Percentiles rank a stretch among this genome's conserved stretches.
Evolutionary conservation across 1,140 invertebrate species (phyloP).

Genomic region (Protaetia brevitarsis): DNA sequence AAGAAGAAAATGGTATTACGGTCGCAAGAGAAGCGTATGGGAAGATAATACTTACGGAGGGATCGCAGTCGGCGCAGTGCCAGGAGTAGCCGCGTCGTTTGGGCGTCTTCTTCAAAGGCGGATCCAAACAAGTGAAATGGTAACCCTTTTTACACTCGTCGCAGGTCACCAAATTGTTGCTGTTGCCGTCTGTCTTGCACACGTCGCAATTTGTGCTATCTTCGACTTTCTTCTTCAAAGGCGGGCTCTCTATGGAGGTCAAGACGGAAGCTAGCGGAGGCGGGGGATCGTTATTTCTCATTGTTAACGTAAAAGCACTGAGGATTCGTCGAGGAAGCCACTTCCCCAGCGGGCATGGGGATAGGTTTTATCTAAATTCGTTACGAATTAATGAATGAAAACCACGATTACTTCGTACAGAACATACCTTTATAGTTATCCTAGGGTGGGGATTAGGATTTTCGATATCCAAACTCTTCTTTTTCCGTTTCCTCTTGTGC

Average conservation of each 20-base stretch:
- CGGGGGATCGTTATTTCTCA: constrained; percentile 64
- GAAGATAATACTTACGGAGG: constrained; percentile 69
- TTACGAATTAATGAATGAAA: neutral
- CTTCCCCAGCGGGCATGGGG: constrained; percentile 69
- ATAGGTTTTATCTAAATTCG: constrained; percentile 72
- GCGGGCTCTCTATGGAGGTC: neutral
- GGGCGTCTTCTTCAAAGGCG: constrained; percentile 89
- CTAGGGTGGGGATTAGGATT: constrained; percentile 61
- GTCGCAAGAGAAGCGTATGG: neutral
- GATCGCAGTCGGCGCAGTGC: constrained; percentile 94
- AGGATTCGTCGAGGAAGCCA: constrained; percentile 57
- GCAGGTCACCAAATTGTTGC: constrained; percentile 60
- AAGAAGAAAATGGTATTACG: neutral
- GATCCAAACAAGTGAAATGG: constrained; percentile 89
- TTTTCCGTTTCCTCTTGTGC: constrained; percentile 68
- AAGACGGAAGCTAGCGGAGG: constrained; percentile 41
- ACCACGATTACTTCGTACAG: constrained; percentile 28
- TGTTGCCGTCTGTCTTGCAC: neutral
- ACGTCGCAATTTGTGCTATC: constrained; percentile 2
- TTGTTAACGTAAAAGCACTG: constrained; percentile 71
- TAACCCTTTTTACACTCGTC: constrained; percentile 89
- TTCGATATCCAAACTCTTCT: constrained; percentile 68
- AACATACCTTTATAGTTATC: constrained; percentile 77
- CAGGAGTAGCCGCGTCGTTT: constrained; percentile 91
- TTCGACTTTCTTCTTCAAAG: constrained; percentile 13